These are phyloP conservation scores for Ictalurus furcatus DNA, from an alignment of 2,113 vertebrate genomes.

Conservation along the genomic window DNA sequence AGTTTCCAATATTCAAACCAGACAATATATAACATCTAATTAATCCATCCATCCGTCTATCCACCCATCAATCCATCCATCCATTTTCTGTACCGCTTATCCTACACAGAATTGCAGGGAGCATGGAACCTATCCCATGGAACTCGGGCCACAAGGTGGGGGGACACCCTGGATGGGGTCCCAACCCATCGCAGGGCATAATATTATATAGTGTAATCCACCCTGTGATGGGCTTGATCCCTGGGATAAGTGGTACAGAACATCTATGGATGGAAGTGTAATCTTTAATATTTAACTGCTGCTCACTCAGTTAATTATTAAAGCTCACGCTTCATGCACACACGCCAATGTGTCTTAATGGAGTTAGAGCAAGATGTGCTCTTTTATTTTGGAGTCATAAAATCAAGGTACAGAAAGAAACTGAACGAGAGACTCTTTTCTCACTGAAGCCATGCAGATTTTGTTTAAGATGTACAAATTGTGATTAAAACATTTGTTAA, in stretches of 20 bases:
- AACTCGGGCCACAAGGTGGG: too few species aligned
- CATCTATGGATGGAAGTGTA: background rate
- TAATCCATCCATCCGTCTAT: too few species aligned
- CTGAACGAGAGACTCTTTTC: background rate
- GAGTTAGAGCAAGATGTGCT: background rate
- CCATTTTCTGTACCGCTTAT: too few species aligned
- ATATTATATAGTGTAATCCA: background rate
- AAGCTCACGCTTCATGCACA: slow-evolving; percentile 4
- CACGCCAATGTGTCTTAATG: background rate
- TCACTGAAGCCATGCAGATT: background rate
- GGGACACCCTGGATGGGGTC: too few species aligned
- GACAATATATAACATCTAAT: background rate
- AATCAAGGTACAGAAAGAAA: background rate
- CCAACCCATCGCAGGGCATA: too few species aligned
- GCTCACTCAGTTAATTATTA: background rate
- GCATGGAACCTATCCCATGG: too few species aligned
- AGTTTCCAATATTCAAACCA: background rate
- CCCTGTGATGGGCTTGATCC: too few species aligned
- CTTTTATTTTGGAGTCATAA: background rate
- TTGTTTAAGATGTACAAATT: background rate
- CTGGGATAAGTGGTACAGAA: too few species aligned
- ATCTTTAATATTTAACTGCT: slow-evolving; percentile 5
- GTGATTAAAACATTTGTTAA: background rate
- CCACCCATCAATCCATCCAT: too few species aligned
- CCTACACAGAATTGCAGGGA: too few species aligned